Evolutionary conservation across 2,797 vertebrate species (phyloP).

Genomic region (Dicrostonyx torquatus): DNA sequence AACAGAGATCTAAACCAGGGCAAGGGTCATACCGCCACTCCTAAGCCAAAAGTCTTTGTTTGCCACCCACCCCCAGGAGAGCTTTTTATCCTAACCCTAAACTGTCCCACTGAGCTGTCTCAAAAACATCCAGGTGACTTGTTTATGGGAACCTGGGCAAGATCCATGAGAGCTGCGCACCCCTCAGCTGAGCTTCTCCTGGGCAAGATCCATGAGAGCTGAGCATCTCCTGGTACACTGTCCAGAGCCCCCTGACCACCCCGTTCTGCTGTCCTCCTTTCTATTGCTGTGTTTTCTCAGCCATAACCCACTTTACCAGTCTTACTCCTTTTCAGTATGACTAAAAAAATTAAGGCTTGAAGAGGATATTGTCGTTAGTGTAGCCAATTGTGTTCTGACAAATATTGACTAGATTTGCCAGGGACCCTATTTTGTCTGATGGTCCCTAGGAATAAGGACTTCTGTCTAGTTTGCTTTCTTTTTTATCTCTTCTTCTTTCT

Average conservation of each 20-base stretch:
- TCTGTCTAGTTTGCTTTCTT: not conserved
- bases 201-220: not conserved
- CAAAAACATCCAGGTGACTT: not conserved
- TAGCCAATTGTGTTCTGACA: not conserved
- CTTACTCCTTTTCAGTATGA: not conserved
- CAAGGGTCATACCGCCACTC: too few species aligned
- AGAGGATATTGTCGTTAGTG: not conserved
- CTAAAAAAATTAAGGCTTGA: not conserved
- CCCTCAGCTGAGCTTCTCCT: not conserved
- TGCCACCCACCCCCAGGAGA: not conserved
- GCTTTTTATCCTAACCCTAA: not conserved
- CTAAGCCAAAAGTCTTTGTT: not conserved
- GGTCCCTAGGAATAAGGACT: not conserved
- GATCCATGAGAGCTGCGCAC: not conserved
- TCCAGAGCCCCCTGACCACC: not conserved
- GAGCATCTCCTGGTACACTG: not conserved
- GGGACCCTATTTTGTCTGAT: not conserved
- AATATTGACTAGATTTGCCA: not conserved
- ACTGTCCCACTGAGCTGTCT: not conserved
- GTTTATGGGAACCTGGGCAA: not conserved
- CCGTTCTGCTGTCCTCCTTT: not conserved
- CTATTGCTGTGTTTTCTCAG: not conserved
- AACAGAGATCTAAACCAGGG: not conserved
- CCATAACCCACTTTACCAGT: not conserved
- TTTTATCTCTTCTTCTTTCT: not conserved